phyloP scores from a whole-genome alignment of 2,888 invertebrate species.

The Blomia tropicalis region DNA sequence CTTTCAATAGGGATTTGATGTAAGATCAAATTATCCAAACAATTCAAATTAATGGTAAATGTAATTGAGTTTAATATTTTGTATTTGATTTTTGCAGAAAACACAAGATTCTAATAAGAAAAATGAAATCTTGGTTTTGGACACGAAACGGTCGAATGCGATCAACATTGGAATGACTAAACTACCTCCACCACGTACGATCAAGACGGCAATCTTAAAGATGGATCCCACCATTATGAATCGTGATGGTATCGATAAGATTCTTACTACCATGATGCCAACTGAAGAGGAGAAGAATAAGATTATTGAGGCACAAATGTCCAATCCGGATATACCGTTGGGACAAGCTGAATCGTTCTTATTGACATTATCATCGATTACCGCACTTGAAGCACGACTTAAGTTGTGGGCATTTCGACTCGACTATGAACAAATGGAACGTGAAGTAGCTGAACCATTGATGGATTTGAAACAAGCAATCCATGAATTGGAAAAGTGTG shows the following conservation, averaged over 20 bases:
- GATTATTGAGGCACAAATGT: constrained; percentile 85
- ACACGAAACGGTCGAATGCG: constrained; percentile 92
- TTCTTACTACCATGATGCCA: constrained; percentile 84
- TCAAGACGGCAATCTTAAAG: constrained; percentile 95
- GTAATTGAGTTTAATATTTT: neutral
- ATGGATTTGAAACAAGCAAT: constrained; percentile 97
- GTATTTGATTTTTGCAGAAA: constrained; percentile 43
- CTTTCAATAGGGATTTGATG: constrained; percentile 5
- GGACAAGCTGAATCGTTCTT: constrained; percentile 97
- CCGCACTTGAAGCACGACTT: constrained; percentile 76
- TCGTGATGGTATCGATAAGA: constrained; percentile 73
- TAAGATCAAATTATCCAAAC: neutral
- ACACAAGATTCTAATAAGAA: constrained; percentile 67
- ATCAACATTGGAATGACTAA: constrained; percentile 99
- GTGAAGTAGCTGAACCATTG: constrained; percentile 93
- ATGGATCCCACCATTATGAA: constrained; percentile 98
- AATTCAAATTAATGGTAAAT: neutral
- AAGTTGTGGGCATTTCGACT: constrained; percentile 90
- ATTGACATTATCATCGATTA: constrained; percentile 84
- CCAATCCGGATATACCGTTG: constrained; percentile 70
- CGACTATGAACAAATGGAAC: constrained; percentile 90
- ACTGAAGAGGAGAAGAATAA: constrained; percentile 88
- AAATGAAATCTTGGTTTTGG: constrained; percentile 81
- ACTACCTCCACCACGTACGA: constrained; percentile 87
- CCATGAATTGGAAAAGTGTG: constrained; percentile 71